Conservation (phyloP, 1,140 invertebrate species). For the Caenorhabditis tropicalis region DNA sequence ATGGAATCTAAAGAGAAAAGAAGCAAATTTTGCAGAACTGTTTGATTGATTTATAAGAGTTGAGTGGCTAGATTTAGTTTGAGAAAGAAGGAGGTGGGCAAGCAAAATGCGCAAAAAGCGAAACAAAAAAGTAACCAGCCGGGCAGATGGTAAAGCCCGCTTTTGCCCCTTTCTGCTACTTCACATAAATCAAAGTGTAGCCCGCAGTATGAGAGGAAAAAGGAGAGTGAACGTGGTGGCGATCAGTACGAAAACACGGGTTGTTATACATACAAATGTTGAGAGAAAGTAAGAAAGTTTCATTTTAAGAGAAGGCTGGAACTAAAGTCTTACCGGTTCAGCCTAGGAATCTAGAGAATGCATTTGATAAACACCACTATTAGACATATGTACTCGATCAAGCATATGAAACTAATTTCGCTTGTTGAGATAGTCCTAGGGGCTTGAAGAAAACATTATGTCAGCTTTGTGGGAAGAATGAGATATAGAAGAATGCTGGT, state of each 20-base stretch:
- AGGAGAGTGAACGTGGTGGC: not conserved
- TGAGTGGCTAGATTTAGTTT: constrained; percentile 19
- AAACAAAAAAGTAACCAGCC: not conserved
- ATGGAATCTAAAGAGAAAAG: not conserved
- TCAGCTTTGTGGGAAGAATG: not conserved
- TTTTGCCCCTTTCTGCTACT: constrained; percentile 1
- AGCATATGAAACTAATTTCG: not conserved
- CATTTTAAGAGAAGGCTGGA: not conserved
- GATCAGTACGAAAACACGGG: not conserved
- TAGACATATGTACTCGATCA: not conserved
- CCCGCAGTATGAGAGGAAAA: not conserved
- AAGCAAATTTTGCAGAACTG: not conserved
- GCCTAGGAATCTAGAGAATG: no score
- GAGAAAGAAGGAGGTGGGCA: constrained; percentile 23
- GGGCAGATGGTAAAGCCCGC: constrained; percentile 1
- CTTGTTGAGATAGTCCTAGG: no score
- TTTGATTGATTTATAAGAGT: constrained; percentile 37
- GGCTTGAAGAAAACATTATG: not conserved
- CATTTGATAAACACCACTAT: not conserved
- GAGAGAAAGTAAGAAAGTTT: not conserved
- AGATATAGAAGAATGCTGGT: no score
- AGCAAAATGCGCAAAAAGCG: constrained; percentile 17
- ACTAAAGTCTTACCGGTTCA: not conserved
- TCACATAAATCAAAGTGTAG: constrained; percentile 14
- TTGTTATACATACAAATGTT: not conserved